Percentiles rank a stretch among this genome's conserved stretches.
These are phyloP conservation scores for Neotoma lepida DNA, from an alignment of 2,113 vertebrate species.

Conservation along the genomic window DNA sequence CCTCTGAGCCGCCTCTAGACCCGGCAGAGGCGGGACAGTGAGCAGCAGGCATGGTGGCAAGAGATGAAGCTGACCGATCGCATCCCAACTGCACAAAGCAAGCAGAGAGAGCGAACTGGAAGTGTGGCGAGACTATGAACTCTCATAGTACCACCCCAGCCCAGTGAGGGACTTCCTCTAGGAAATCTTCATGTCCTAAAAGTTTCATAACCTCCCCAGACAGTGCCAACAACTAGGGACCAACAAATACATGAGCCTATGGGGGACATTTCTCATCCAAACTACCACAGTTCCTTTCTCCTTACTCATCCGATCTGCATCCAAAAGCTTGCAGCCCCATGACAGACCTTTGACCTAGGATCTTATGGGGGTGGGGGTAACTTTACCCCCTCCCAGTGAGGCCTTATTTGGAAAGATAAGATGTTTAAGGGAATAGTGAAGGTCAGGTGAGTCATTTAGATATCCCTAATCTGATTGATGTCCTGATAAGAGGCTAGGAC, in stretches of 20 bases:
- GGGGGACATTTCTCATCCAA: neutral
- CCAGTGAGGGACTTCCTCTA: neutral
- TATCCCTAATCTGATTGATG: neutral
- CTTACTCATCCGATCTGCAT: neutral
- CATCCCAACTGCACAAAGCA: neutral
- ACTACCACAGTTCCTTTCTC: neutral
- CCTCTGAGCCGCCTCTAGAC: neutral
- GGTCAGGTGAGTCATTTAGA: neutral
- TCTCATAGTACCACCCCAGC: neutral
- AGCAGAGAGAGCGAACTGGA: neutral
- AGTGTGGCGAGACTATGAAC: neutral
- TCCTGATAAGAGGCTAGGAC: neutral
- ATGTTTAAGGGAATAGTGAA: neutral
- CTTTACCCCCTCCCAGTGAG: neutral
- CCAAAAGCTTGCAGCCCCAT: neutral
- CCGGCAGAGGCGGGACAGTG: rapidly evolving
- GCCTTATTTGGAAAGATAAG: neutral
- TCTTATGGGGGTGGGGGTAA: neutral
- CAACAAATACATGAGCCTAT: neutral
- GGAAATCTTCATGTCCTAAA: neutral
- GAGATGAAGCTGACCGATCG: neutral
- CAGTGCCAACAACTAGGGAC: neutral
- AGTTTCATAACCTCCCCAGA: neutral
- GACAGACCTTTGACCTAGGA: neutral
- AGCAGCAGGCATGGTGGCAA: too few species aligned